A percentile compares a stretch with the other conserved stretches of the same genome.
Conservation (phyloP, 2,888 invertebrate genomes). For the Drosophila meridiana region DNA sequence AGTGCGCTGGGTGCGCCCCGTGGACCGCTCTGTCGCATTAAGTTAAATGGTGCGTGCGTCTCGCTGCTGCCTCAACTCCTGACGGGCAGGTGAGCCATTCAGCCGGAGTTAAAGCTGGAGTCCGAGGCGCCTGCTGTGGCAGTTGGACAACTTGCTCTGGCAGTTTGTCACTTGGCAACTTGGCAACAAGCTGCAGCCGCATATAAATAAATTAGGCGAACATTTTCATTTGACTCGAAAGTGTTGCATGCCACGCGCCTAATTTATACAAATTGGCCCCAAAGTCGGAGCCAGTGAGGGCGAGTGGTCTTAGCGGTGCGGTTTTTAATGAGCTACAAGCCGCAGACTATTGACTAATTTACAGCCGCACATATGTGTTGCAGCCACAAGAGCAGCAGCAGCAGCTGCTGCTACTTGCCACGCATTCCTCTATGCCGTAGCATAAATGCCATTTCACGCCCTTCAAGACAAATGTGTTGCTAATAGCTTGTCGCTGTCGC, state of each 20-base stretch:
- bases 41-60: slow-evolving; percentile 78
- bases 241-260: slow-evolving; percentile 61
- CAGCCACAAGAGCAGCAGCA: slow-evolving; percentile 31
- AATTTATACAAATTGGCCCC: slow-evolving; percentile 73
- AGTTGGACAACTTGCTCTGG: slow-evolving; percentile 39
- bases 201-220: slow-evolving; percentile 78
- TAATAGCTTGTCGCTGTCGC: slow-evolving; percentile 76
- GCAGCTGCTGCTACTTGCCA: slow-evolving; percentile 26
- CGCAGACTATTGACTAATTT: slow-evolving; percentile 76
- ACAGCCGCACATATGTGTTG: slow-evolving; percentile 64
- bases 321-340: slow-evolving; percentile 65
- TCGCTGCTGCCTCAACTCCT: slow-evolving; percentile 29
- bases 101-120: slow-evolving; percentile 5
- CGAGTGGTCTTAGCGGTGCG: slow-evolving; percentile 17
- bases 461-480: slow-evolving; percentile 75
- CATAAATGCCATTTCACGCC: slow-evolving; percentile 69
- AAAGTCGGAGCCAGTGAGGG: not conserved
- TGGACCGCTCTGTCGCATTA: slow-evolving; percentile 54
- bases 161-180: slow-evolving; percentile 57
- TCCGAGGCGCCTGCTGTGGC: not conserved
- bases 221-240: slow-evolving; percentile 61
- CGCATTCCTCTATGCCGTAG: slow-evolving; percentile 56
- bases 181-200: slow-evolving; percentile 24
- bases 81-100: slow-evolving; percentile 47
- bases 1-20: slow-evolving; percentile 30